These are phyloP conservation scores for Crotalus tigris DNA, from an alignment of 2,113 vertebrate species.

Conservation along the genomic window DNA sequence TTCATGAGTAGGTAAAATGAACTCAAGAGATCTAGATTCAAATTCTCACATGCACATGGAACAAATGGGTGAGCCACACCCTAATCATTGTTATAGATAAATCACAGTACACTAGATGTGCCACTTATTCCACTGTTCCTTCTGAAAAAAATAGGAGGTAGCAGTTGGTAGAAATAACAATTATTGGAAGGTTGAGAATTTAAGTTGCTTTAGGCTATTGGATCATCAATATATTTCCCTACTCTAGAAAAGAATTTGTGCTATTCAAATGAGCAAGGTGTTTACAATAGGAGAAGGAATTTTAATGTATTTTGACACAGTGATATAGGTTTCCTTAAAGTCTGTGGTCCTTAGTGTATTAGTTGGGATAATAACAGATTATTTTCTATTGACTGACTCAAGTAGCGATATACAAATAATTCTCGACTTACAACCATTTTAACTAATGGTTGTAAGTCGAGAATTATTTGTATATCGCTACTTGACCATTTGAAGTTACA, in stretches of 20 bases:
- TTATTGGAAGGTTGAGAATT: not conserved
- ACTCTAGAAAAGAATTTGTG: not conserved
- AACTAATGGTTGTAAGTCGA: no score
- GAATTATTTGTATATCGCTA: no score
- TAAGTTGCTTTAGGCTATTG: not conserved
- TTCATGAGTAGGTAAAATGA: not conserved
- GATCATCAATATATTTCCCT: not conserved
- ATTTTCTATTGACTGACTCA: not conserved
- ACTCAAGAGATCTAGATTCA: not conserved
- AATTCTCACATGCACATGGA: not conserved
- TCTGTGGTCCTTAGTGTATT: not conserved
- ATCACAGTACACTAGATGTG: not conserved
- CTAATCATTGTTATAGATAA: not conserved
- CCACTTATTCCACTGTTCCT: not conserved
- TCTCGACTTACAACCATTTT: not conserved
- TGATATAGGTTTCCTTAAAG: not conserved
- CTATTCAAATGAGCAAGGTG: not conserved
- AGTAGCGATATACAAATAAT: not conserved
- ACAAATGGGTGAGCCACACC: not conserved
- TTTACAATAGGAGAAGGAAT: not conserved
- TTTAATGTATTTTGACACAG: not conserved
- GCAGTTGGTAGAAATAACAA: not conserved
- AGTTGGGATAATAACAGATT: not conserved
- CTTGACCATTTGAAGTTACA: not conserved
- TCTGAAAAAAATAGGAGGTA: not conserved